A percentile compares a stretch with the other conserved stretches of the same genome.
Evolutionary conservation across 53 echinoderm and acorn worm species (phyloP).

Genomic region (Apostichopus leukothele): DNA sequence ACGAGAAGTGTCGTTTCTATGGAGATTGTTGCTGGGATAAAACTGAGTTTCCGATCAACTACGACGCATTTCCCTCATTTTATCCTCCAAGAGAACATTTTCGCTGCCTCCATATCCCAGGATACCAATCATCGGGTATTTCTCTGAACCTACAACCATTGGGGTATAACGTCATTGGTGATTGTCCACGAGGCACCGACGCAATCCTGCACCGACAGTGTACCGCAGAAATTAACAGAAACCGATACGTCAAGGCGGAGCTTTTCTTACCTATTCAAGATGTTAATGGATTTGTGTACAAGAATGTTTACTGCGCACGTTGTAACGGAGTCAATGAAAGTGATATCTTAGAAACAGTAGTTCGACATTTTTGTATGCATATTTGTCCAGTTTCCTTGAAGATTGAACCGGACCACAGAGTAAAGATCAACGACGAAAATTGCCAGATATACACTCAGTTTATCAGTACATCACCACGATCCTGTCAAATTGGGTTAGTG

Average conservation of each 20-base stretch:
- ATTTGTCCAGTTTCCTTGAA: background rate
- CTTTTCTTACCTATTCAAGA: slow-evolving; percentile 5
- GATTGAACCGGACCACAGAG: background rate
- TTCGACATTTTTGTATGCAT: background rate
- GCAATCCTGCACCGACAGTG: background rate
- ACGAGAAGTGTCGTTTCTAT: background rate
- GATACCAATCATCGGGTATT: background rate
- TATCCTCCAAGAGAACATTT: background rate
- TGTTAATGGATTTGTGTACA: background rate
- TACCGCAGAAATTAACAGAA: background rate
- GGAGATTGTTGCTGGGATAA: slow-evolving; percentile 27
- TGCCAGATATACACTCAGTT: background rate
- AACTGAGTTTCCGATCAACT: background rate
- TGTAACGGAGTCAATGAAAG: slow-evolving; percentile 2
- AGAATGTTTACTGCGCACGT: slow-evolving; percentile 15
- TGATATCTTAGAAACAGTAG: background rate
- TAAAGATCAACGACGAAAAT: background rate
- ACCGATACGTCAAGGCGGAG: background rate
- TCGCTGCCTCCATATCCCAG: background rate
- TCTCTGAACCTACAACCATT: background rate
- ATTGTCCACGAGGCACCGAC: slow-evolving; percentile 2
- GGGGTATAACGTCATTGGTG: background rate
- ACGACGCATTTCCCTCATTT: background rate
- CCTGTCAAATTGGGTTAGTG: background rate
- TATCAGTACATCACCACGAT: too few species aligned